A percentile compares a stretch with the other conserved stretches of the same genome.
These are phyloP conservation scores for Lucinisca nassula DNA, from an alignment of 2,888 invertebrate species.

Conservation along the genomic window DNA sequence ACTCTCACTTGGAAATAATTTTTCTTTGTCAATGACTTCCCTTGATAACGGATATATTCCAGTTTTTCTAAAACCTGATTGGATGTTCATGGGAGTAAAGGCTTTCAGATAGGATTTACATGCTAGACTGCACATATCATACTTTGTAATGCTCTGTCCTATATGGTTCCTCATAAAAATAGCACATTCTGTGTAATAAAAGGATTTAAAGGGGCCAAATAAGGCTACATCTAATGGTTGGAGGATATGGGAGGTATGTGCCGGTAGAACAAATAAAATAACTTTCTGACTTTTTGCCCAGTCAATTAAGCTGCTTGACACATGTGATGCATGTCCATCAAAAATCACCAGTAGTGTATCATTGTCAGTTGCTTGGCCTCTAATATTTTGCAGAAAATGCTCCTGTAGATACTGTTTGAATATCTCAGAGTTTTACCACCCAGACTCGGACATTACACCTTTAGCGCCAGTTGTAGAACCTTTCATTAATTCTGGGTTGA, in stretches of 20 bases:
- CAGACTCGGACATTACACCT: conserved; percentile 30
- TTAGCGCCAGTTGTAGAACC: conserved; percentile 22
- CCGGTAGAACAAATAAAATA: conserved; percentile 24
- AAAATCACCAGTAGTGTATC: conserved; percentile 17
- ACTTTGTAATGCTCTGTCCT: conserved; percentile 18
- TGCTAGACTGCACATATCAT: too few relatives aligned
- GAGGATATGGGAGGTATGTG: too few relatives aligned
- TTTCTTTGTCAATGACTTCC: neutral
- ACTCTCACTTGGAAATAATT: neutral
- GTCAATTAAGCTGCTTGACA: conserved; percentile 23
- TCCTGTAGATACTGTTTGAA: conserved; percentile 19
- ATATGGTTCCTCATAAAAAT: conserved; percentile 10
- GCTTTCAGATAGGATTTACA: conserved; percentile 13
- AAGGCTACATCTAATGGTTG: conserved; percentile 32
- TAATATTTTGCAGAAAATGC: neutral
- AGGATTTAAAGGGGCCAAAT: conserved; percentile 39
- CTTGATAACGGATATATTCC: conserved; percentile 25
- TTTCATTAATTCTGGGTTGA: neutral
- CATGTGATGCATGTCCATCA: conserved; percentile 39
- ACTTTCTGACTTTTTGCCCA: conserved; percentile 25
- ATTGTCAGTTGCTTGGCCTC: neutral
- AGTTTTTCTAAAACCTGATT: conserved; percentile 24
- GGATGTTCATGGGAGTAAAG: conserved; percentile 12
- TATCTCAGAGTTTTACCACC: conserved; percentile 31
- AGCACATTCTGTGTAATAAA: conserved; percentile 19